phyloP scores from a whole-genome alignment of 2,888 invertebrate genomes.

The Drosophila fungiperda region DNA sequence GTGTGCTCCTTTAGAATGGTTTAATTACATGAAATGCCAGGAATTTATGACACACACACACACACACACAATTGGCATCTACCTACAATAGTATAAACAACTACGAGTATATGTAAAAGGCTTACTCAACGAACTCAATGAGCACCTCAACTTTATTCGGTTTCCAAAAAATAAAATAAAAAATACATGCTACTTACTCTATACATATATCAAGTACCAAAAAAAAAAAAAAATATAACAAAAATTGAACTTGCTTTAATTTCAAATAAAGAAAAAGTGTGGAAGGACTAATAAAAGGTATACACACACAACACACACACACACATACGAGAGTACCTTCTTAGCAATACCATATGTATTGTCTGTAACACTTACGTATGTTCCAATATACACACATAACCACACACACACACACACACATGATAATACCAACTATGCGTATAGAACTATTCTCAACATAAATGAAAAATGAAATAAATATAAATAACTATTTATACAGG shows the following conservation, averaged over 20 bases:
- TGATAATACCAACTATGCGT: neutral
- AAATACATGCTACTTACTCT: conserved; percentile 17
- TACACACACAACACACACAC: conserved; percentile 7
- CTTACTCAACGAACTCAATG: conserved; percentile 63
- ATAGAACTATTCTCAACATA: conserved; percentile 13
- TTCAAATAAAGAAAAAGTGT: conserved; percentile 24
- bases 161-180: conserved; percentile 44
- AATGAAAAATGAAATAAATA: neutral
- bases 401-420: conserved; percentile 16
- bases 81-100: conserved; percentile 16
- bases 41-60: conserved; percentile 22
- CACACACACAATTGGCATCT: conserved; percentile 20
- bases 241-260: conserved; percentile 47
- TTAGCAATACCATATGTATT: conserved; percentile 4
- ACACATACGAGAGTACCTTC: conserved; percentile 21
- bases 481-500: conserved; percentile 3
- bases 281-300: conserved; percentile 32
- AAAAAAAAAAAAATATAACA: neutral
- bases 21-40: conserved; percentile 30
- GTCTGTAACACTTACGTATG: conserved; percentile 9
- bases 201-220: conserved; percentile 34
- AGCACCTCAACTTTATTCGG: conserved; percentile 74
- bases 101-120: conserved; percentile 44
- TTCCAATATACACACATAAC: conserved; percentile 3
- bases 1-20: conserved; percentile 38